These are phyloP conservation scores for Drosophila ercepeae DNA, from an alignment of 1,140 invertebrate genomes.

Conservation along the genomic window DNA sequence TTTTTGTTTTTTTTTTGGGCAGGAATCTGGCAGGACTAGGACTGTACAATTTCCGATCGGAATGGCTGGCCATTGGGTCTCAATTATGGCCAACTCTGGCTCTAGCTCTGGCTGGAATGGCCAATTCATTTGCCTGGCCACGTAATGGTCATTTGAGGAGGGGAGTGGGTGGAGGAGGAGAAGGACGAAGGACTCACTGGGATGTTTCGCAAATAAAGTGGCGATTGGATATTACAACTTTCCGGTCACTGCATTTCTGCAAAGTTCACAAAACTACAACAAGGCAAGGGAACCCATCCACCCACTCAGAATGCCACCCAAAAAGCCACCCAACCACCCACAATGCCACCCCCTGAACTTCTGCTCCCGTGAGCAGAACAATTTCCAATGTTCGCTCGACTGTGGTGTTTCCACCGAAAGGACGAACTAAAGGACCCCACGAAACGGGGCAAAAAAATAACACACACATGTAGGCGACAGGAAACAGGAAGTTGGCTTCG, in stretches of 20 bases:
- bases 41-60: conserved; percentile 39
- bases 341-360: conserved; percentile 31
- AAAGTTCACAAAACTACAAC: conserved; percentile 78
- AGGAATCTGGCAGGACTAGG: conserved; percentile 11
- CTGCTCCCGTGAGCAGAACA: conserved; percentile 78
- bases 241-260: conserved; percentile 81
- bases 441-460: background rate
- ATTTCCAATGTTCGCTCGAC: conserved; percentile 79
- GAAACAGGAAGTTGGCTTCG: conserved; percentile 59
- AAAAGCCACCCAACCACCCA: background rate
- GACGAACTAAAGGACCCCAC: conserved; percentile 1
- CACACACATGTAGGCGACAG: conserved; percentile 5
- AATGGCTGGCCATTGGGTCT: conserved; percentile 40
- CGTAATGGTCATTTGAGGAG: conserved; percentile 72
- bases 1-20: too few species aligned
- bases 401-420: conserved; percentile 60
- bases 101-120: conserved; percentile 26
- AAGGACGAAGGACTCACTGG: background rate
- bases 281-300: background rate
- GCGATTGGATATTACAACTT: conserved; percentile 81
- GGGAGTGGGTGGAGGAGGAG: background rate
- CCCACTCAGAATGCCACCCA: background rate
- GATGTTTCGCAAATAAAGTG: conserved; percentile 71
- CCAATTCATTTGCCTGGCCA: conserved; percentile 65
- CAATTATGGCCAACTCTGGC: conserved; percentile 66